phyloP scores from a whole-genome alignment of 2,113 vertebrate genomes.

The Gallinago undulata region DNA sequence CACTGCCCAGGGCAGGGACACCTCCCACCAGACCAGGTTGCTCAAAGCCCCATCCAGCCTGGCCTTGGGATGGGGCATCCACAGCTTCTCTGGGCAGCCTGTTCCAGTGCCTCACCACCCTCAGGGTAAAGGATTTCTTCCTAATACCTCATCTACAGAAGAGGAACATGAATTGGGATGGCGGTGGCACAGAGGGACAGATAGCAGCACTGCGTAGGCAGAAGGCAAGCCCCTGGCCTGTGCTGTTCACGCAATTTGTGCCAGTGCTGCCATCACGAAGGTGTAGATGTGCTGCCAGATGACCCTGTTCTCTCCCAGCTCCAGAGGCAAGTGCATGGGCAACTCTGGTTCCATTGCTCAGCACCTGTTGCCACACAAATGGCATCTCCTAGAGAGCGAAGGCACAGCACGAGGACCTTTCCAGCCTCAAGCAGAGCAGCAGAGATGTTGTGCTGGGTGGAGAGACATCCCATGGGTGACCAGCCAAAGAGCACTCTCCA shows the following conservation, averaged over 20 bases:
- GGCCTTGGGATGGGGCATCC: not conserved
- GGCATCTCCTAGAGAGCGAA: not conserved
- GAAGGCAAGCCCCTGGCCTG: not conserved
- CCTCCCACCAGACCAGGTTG: not conserved
- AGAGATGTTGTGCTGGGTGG: accelerated
- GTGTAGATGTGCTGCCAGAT: accelerated
- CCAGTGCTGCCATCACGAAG: not conserved
- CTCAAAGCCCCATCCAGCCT: not conserved
- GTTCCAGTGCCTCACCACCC: not conserved
- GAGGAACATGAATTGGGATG: not conserved
- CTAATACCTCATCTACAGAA: not conserved
- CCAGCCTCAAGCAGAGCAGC: not conserved
- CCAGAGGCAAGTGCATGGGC: too few relatives aligned
- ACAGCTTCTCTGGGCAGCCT: not conserved
- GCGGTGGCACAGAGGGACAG: not conserved
- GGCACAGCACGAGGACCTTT: not conserved
- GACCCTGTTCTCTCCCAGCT: accelerated
- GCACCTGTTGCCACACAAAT: not conserved
- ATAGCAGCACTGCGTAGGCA: not conserved
- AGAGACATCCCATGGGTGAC: not conserved
- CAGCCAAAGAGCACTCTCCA: not conserved
- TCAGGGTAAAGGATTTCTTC: not conserved
- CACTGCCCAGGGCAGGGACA: too few relatives aligned
- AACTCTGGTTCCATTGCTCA: not conserved
- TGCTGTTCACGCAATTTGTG: not conserved